phyloP scores from a whole-genome alignment of 2,797 vertebrate species.

The Poecile montanus region DNA sequence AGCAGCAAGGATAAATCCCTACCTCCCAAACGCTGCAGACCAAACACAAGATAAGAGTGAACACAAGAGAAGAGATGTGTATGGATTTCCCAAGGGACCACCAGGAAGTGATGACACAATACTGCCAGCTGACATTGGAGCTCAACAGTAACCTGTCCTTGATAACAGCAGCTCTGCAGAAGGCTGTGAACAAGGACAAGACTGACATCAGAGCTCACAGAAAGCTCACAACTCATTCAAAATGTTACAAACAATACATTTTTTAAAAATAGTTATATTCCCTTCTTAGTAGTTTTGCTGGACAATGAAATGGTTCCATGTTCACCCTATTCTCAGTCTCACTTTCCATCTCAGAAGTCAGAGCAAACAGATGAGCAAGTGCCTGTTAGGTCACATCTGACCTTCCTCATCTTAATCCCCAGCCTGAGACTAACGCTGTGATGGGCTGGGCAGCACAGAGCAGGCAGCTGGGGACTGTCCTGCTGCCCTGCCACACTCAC shows the following conservation, averaged over 20 bases:
- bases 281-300: neutral
- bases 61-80: too few species aligned
- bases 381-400: neutral
- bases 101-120: neutral
- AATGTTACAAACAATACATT: neutral
- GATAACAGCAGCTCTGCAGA: neutral
- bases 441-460: fast-evolving
- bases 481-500: neutral
- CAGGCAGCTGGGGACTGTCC: neutral
- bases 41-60: conserved; percentile 22
- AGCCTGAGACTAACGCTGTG: fast-evolving
- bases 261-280: neutral
- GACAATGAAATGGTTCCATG: neutral
- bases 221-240: neutral
- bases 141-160: neutral
- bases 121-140: fast-evolving
- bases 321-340: neutral
- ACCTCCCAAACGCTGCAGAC: neutral
- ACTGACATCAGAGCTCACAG: neutral
- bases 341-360: neutral
- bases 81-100: neutral
- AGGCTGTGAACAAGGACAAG: neutral
- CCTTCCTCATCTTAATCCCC: neutral
- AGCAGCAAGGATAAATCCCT: neutral
- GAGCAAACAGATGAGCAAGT: neutral